phyloP scores from a whole-genome alignment of 2,797 vertebrate genomes.

The Astyanax mexicanus region DNA sequence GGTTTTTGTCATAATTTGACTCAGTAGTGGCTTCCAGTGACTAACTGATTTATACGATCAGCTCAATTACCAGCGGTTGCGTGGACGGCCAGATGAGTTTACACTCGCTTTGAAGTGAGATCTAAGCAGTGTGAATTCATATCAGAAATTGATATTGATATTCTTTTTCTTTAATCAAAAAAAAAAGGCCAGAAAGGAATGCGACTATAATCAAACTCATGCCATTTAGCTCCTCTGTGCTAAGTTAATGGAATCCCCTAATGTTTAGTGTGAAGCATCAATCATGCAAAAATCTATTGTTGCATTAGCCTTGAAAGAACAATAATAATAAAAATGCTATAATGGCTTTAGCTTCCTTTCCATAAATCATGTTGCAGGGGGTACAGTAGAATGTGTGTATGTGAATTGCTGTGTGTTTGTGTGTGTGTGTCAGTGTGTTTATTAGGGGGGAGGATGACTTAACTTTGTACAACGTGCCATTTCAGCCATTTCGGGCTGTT shows the following conservation, averaged over 20 bases:
- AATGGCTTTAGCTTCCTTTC: conserved; percentile 86
- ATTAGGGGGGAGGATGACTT: conserved; percentile 70
- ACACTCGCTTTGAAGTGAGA: conserved; percentile 49
- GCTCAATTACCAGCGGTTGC: conserved; percentile 53
- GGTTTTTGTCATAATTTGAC: conserved; percentile 54
- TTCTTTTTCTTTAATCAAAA: conserved; percentile 72
- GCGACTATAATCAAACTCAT: conserved; percentile 84
- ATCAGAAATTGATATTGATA: conserved; percentile 77
- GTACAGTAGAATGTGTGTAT: conserved; percentile 46
- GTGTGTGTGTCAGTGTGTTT: conserved; percentile 57
- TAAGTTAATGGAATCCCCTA: conserved; percentile 88
- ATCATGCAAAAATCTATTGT: conserved; percentile 89
- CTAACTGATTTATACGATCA: conserved; percentile 56
- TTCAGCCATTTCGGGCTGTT: conserved; percentile 80
- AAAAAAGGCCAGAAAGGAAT: conserved; percentile 75
- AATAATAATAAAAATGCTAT: conserved; percentile 90
- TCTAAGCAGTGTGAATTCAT: conserved; percentile 72
- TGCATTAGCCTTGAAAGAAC: conserved; percentile 89
- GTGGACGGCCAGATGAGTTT: conserved; percentile 51
- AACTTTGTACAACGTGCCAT: conserved; percentile 76
- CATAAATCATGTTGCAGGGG: conserved; percentile 79
- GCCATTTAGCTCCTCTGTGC: conserved; percentile 85
- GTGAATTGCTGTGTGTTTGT: conserved; percentile 57
- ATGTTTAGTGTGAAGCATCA: conserved; percentile 87
- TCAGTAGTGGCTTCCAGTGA: conserved; percentile 59